Evolutionary conservation across 2,113 vertebrate species (phyloP).

Genomic region (Gasterosteus aculeatus): DNA sequence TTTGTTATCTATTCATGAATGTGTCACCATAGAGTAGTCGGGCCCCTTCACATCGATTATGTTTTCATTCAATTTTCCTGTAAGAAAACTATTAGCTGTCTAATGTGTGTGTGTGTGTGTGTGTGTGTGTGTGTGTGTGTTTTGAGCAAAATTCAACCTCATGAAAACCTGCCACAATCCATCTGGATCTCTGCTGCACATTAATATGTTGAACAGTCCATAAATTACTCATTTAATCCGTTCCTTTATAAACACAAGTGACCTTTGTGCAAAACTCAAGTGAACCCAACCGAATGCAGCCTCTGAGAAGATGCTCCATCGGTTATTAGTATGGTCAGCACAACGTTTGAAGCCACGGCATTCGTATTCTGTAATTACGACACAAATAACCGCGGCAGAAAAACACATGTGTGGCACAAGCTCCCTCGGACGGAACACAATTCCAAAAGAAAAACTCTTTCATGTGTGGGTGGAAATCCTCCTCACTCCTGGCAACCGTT

Average conservation of each 20-base stretch:
- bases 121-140: not conserved
- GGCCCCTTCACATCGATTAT: not conserved
- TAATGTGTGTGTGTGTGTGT: not conserved
- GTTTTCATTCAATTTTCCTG: not conserved
- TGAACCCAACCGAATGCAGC: conserved; percentile 44
- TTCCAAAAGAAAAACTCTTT: conserved; percentile 40
- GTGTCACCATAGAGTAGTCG: not conserved
- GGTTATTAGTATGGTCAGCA: conserved; percentile 57
- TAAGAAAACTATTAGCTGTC: not conserved
- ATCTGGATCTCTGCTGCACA: conserved; percentile 41
- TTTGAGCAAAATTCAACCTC: conserved; percentile 1
- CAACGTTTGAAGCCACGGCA: conserved; percentile 67
- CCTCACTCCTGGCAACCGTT: conserved; percentile 54
- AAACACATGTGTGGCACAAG: conserved; percentile 54
- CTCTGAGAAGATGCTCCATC: conserved; percentile 39
- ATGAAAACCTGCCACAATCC: conserved; percentile 33
- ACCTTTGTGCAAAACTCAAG: conserved; percentile 30
- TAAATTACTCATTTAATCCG: conserved; percentile 41
- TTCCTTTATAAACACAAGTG: conserved; percentile 46
- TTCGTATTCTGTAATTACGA: conserved; percentile 58
- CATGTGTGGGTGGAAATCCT: conserved; percentile 53
- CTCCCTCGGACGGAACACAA: conserved; percentile 38
- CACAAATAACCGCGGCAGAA: conserved; percentile 51
- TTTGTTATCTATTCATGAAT: not conserved
- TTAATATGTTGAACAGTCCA: conserved; percentile 16